Evolutionary conservation across 2,888 invertebrate genomes (phyloP).

Genomic region (Clistopyga incitator): DNA sequence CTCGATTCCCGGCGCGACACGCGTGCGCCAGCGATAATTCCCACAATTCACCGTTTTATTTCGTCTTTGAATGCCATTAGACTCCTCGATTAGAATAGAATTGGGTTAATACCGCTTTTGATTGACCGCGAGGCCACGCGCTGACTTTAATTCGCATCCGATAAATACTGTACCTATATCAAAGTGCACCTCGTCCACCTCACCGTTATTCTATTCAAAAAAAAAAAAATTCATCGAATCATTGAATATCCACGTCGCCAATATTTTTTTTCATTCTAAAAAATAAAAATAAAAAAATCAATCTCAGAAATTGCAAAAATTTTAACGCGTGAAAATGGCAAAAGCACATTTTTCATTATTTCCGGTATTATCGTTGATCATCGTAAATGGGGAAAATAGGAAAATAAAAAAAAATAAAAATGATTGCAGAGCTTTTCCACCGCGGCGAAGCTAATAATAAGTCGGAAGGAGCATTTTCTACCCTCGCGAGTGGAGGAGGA

Average conservation of each 20-base stretch:
- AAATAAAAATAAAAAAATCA: no score
- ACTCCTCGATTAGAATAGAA: slow-evolving; percentile 45
- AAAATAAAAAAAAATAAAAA: no score
- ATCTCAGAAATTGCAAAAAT: no score
- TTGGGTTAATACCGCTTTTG: slow-evolving; percentile 49
- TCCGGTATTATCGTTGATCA: no score
- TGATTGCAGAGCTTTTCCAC: no score
- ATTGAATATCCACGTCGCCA: not conserved
- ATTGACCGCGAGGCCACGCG: slow-evolving; percentile 53
- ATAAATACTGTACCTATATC: slow-evolving; percentile 1
- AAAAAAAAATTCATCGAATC: not conserved
- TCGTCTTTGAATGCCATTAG: slow-evolving; percentile 35
- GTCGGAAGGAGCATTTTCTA: no score
- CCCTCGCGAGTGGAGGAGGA: no score
- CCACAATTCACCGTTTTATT: slow-evolving; percentile 13
- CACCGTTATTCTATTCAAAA: not conserved
- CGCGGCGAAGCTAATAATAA: no score
- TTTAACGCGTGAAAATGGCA: no score
- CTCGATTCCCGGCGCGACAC: not conserved
- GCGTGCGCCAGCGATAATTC: slow-evolving; percentile 4
- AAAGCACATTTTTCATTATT: no score
- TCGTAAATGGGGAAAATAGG: no score
- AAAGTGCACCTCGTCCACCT: not conserved
- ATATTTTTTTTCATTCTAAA: no score
- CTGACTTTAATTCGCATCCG: slow-evolving; percentile 35